Conservation (phyloP, 2,888 invertebrate species). For the Oscheius sp. region DNA sequence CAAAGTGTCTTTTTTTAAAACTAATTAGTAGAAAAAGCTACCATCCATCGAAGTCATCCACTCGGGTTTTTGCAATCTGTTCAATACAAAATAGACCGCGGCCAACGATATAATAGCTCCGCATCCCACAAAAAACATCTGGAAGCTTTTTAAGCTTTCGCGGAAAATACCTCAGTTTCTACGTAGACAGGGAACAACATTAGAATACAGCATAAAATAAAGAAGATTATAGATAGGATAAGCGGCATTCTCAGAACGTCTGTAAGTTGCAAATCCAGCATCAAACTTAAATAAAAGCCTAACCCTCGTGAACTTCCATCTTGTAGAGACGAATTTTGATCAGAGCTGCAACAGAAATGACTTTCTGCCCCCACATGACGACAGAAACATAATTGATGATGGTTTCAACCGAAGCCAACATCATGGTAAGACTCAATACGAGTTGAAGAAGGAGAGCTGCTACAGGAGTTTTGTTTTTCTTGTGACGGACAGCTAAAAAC, state of each 20-base stretch:
- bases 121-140: constrained; percentile 9
- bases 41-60: background rate
- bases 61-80: background rate
- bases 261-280: background rate
- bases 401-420: constrained; percentile 41
- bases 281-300: background rate
- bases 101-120: background rate
- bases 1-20: background rate
- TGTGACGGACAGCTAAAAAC: constrained; percentile 20
- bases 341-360: constrained; percentile 49
- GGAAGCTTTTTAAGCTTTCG: background rate
- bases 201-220: background rate
- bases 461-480: constrained; percentile 3
- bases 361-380: constrained; percentile 50
- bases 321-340: constrained; percentile 48
- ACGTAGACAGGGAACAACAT: background rate
- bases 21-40: no score
- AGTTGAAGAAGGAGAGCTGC: constrained; percentile 22
- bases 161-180: background rate
- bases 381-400: constrained; percentile 58
- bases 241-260: constrained; percentile 1
- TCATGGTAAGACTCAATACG: constrained; percentile 21
- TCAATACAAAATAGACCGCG: background rate
- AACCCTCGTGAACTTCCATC: constrained; percentile 40
- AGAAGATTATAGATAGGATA: background rate